Evolutionary conservation across 2,888 invertebrate genomes (phyloP).

Genomic region (Buathra laborator): DNA sequence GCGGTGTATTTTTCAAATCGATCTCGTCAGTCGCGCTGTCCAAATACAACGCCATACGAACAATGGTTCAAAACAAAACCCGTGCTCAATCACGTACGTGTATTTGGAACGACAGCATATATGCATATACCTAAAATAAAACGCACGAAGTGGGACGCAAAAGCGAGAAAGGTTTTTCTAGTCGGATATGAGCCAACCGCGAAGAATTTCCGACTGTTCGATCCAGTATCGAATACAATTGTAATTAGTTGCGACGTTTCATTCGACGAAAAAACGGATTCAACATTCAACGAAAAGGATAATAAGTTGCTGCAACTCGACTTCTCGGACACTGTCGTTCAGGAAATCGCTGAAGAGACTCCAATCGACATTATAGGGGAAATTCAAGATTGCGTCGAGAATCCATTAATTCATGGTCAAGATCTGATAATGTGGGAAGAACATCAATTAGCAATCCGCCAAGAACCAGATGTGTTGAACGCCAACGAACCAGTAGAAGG

Average conservation of each 20-base stretch:
- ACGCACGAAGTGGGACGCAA: constrained; percentile 2
- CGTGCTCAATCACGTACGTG: not conserved
- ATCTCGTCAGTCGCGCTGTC: not conserved
- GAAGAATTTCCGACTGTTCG: constrained; percentile 2
- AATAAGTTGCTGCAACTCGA: no score
- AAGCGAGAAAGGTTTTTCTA: not conserved
- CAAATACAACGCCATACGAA: not conserved
- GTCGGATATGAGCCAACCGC: constrained; percentile 2
- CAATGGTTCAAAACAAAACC: constrained; percentile 5
- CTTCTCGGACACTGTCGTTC: no score
- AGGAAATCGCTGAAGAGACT: no score
- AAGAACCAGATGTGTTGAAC: not conserved
- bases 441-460: no score
- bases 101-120: constrained; percentile 12
- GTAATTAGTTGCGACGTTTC: not conserved
- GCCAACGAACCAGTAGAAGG: not conserved
- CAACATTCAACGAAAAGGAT: not conserved
- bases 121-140: not conserved
- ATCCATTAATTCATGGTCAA: no score
- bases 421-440: no score
- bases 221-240: not conserved
- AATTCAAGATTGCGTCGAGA: no score
- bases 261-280: constrained; percentile 5
- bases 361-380: no score
- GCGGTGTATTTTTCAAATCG: not conserved